Evolutionary conservation across 2,888 invertebrate species (phyloP).

Genomic region (Cheilosia soror): DNA sequence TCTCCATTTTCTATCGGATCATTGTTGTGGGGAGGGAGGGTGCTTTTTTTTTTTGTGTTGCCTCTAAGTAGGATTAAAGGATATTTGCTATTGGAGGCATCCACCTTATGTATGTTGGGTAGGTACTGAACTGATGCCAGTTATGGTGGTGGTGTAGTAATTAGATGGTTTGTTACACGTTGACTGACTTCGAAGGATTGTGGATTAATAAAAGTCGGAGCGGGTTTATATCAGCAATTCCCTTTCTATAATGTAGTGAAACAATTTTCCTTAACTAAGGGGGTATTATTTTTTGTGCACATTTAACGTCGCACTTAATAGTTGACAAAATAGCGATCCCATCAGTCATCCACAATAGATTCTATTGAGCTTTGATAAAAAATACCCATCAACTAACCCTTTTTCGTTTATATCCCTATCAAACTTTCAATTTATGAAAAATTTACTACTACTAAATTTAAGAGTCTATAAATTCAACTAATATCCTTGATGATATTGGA

Average conservation of each 20-base stretch:
- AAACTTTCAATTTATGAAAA: conserved; percentile 19
- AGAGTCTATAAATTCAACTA: conserved; percentile 43
- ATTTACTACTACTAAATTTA: conserved; percentile 9
- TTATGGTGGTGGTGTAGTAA: conserved; percentile 43
- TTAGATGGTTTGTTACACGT: conserved; percentile 42
- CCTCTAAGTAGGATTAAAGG: conserved; percentile 30
- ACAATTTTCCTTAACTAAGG: not conserved
- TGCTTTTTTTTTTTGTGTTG: too few species aligned
- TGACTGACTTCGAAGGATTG: not conserved
- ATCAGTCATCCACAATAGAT: too few species aligned
- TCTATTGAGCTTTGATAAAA: not conserved
- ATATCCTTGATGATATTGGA: conserved; percentile 24
- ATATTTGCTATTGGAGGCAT: conserved; percentile 3
- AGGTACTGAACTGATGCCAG: not conserved
- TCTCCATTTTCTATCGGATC: not conserved
- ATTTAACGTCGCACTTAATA: too few species aligned
- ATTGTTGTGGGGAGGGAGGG: not conserved
- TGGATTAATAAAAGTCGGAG: not conserved
- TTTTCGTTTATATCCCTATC: not conserved
- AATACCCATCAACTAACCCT: not conserved
- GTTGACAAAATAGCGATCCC: too few species aligned
- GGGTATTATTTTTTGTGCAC: too few species aligned
- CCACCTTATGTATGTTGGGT: not conserved
- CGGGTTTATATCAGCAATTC: not conserved
- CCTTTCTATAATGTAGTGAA: not conserved